Conservation (phyloP, 2,113 vertebrate species). For the Thalassoma bifasciatum region DNA sequence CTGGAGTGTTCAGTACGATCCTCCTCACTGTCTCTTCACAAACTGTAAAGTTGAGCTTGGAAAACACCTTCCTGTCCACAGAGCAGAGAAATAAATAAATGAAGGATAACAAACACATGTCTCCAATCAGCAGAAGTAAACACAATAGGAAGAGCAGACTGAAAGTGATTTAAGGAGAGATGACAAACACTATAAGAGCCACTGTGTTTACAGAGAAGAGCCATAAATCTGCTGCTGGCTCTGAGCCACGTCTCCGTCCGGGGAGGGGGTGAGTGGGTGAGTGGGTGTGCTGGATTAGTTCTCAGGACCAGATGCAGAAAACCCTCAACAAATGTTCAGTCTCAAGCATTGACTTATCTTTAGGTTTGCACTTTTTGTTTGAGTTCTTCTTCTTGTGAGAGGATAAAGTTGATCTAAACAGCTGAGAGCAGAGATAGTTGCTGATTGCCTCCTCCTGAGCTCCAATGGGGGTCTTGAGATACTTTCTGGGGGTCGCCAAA, state of each 20-base stretch:
- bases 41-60: conserved; percentile 81
- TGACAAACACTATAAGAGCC: conserved; percentile 9
- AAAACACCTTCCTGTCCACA: conserved; percentile 83
- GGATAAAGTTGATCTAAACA: not conserved
- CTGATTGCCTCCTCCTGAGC: no score
- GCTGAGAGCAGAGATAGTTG: not conserved
- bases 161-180: conserved; percentile 16
- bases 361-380: not conserved
- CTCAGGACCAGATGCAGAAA: conserved; percentile 36
- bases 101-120: not conserved
- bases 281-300: conserved; percentile 45
- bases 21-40: conserved; percentile 76
- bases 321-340: conserved; percentile 10
- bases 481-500: no score
- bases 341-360: not conserved
- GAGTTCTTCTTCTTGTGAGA: not conserved
- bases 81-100: not conserved
- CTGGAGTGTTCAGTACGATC: conserved; percentile 73
- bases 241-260: conserved; percentile 25
- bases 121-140: conserved; percentile 23
- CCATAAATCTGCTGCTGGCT: conserved; percentile 46
- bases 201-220: conserved; percentile 31
- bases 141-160: conserved; percentile 3
- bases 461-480: no score
- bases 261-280: conserved; percentile 28